Conservation (phyloP, 2,113 vertebrate genomes). For the Corythornis vintsioides region DNA sequence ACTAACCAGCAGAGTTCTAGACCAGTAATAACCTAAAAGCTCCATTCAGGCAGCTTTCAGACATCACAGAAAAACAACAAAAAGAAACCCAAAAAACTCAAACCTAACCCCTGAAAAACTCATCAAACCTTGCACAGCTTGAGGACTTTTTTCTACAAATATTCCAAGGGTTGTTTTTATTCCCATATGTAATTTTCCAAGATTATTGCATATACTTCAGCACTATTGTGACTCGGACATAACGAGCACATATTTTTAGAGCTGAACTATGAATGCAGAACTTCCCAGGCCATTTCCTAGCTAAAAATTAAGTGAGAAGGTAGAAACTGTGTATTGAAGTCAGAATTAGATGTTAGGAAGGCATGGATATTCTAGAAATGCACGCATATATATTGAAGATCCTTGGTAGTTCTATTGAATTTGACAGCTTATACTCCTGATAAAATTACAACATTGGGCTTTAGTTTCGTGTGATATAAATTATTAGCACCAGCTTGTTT, state of each 20-base stretch:
- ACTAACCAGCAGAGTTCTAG: background rate
- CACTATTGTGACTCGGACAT: background rate
- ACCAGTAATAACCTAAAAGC: background rate
- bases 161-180: background rate
- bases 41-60: background rate
- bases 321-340: background rate
- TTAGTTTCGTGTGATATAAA: background rate
- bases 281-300: background rate
- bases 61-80: background rate
- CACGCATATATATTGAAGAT: background rate
- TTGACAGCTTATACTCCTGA: background rate
- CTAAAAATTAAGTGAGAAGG: background rate
- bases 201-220: background rate
- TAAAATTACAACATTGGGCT: background rate
- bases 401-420: background rate
- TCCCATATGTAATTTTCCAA: background rate
- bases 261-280: background rate
- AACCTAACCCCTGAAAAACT: background rate
- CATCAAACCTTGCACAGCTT: background rate
- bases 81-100: background rate
- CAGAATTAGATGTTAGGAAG: background rate
- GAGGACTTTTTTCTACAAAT: background rate
- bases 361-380: background rate
- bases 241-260: background rate
- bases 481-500: background rate